Conservation (phyloP, 2,888 invertebrate genomes). For the Polydesmus complanatus region DNA sequence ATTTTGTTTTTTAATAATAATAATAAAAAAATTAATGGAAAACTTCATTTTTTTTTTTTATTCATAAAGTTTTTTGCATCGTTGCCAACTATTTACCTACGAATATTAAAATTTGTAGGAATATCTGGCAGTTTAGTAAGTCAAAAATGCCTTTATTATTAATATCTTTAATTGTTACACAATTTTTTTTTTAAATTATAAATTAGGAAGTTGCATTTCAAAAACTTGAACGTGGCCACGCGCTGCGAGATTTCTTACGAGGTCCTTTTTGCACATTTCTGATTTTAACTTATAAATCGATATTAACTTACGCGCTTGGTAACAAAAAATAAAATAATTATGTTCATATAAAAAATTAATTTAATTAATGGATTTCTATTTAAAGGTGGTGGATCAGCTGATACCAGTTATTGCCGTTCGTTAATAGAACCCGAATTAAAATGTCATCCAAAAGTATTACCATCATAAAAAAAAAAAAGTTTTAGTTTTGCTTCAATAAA, state of each 20-base stretch:
- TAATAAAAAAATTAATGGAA: too few species aligned
- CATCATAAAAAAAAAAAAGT: neutral
- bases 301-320: neutral
- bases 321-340: too few species aligned
- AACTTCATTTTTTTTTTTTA: too few species aligned
- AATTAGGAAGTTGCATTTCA: neutral
- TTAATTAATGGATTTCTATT: neutral
- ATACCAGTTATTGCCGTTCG: neutral
- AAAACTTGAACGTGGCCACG: neutral
- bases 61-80: neutral
- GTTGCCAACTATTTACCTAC: neutral
- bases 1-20: too few species aligned
- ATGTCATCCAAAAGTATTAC: neutral
- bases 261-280: neutral
- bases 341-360: neutral
- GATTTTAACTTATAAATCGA: neutral
- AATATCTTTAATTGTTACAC: too few species aligned
- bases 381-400: neutral
- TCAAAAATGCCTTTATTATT: too few species aligned
- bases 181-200: too few species aligned
- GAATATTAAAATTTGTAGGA: neutral
- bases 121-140: neutral
- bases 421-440: neutral
- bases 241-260: neutral
- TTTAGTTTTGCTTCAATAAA: neutral